Conservation (phyloP, 2,888 invertebrate species). For the Subacronicta megacephala region DNA sequence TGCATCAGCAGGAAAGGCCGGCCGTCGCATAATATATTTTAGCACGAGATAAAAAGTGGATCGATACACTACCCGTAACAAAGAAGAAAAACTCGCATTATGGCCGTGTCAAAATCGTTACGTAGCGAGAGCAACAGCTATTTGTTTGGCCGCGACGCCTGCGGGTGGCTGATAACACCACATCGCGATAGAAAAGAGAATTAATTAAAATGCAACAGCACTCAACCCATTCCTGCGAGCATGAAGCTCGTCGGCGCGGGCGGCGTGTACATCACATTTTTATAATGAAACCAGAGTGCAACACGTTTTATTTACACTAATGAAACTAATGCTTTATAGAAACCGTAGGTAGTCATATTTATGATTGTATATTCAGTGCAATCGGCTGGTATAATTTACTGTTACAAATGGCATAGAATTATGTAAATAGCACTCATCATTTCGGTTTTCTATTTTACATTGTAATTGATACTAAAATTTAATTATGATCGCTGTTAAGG, state of each 20-base stretch:
- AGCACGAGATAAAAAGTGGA: constrained; percentile 46
- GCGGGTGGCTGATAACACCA: constrained; percentile 83
- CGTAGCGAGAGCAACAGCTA: constrained; percentile 76
- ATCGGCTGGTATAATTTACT: constrained; percentile 47
- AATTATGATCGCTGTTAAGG: constrained; percentile 21
- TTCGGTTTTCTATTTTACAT: constrained; percentile 26
- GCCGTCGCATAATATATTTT: constrained; percentile 41
- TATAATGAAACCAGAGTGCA: constrained; percentile 66
- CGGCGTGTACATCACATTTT: constrained; percentile 68
- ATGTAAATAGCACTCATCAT: constrained; percentile 35
- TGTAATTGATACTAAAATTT: constrained; percentile 14
- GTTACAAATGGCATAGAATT: constrained; percentile 39
- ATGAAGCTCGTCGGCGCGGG: constrained; percentile 69
- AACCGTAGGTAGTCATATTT: constrained; percentile 39
- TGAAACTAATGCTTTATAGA: constrained; percentile 53
- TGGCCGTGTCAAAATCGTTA: constrained; percentile 80
- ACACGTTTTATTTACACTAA: constrained; percentile 60
- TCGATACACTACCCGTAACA: constrained; percentile 55
- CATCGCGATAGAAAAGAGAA: constrained; percentile 88
- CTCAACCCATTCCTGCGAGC: constrained; percentile 82
- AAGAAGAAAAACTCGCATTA: constrained; percentile 72
- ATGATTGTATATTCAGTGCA: constrained; percentile 36
- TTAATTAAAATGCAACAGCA: constrained; percentile 89
- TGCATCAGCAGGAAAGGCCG: constrained; percentile 17
- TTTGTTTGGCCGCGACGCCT: constrained; percentile 85